These are phyloP conservation scores for Jordanella pulchra DNA, from an alignment of 2,797 vertebrate species.

Conservation along the genomic window DNA sequence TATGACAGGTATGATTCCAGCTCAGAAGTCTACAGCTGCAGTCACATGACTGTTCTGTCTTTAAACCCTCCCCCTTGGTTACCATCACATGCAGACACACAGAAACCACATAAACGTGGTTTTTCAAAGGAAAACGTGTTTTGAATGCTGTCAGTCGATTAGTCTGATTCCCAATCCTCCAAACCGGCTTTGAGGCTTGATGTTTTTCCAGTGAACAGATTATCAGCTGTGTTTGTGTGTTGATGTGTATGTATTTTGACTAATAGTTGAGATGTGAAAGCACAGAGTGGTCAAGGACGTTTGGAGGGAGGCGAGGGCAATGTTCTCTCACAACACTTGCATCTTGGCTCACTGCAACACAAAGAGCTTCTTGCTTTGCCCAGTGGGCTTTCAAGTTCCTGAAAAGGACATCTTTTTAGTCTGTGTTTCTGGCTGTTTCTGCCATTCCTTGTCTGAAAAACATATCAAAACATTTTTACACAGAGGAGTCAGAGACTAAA, in stretches of 20 bases:
- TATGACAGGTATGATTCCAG: slow-evolving; percentile 6
- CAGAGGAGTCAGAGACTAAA: not conserved
- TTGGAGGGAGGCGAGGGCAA: slow-evolving; percentile 14
- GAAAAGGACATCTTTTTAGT: slow-evolving; percentile 19
- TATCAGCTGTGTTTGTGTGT: slow-evolving; percentile 18
- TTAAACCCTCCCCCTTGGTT: slow-evolving; percentile 15
- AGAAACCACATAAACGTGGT: slow-evolving; percentile 7
- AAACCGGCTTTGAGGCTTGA: slow-evolving; percentile 11
- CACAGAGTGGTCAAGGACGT: slow-evolving; percentile 47
- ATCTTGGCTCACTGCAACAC: slow-evolving; percentile 30
- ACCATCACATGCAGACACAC: slow-evolving; percentile 57
- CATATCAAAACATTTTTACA: slow-evolving; percentile 1
- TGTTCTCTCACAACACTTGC: not conserved
- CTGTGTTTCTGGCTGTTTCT: not conserved
- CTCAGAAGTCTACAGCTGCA: slow-evolving; percentile 26
- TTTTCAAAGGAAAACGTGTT: slow-evolving; percentile 3
- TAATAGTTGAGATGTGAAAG: slow-evolving; percentile 27
- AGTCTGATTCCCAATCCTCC: slow-evolving; percentile 11
- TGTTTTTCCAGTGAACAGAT: slow-evolving; percentile 43
- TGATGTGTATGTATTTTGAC: slow-evolving; percentile 5
- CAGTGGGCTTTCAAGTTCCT: slow-evolving; percentile 7
- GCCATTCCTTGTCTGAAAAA: not conserved
- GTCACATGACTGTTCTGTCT: slow-evolving; percentile 51
- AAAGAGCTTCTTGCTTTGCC: slow-evolving; percentile 19
- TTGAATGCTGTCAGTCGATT: slow-evolving; percentile 8